Evolutionary conservation across 2,888 invertebrate species (phyloP).

Genomic region (Pristionchus maxplancki): DNA sequence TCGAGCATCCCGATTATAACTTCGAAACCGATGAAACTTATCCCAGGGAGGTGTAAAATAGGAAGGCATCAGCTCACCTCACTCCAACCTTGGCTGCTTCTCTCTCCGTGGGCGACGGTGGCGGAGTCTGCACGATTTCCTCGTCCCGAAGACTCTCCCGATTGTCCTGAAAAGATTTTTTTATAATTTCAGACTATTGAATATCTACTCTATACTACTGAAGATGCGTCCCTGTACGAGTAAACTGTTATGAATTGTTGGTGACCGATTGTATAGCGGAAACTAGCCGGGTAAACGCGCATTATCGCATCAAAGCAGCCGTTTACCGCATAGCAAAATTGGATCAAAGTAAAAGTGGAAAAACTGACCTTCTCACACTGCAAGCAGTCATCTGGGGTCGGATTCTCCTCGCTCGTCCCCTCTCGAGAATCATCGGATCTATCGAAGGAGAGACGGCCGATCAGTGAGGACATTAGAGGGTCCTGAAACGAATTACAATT

Average conservation of each 20-base stretch:
- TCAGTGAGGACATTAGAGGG: conserved; percentile 32
- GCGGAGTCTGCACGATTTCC: conserved; percentile 60
- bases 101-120: conserved; percentile 58
- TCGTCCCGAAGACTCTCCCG: conserved; percentile 28
- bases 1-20: not conserved
- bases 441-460: not conserved
- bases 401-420: conserved; percentile 25
- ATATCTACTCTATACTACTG: too few species aligned
- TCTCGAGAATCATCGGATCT: not conserved
- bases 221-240: too few species aligned
- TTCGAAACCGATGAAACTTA: too few species aligned
- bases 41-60: too few species aligned
- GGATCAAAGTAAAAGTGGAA: too few species aligned
- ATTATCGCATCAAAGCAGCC: too few species aligned
- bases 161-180: not conserved
- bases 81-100: conserved; percentile 20
- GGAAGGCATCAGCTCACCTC: conserved; percentile 52
- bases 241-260: too few species aligned
- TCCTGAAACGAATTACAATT: not conserved
- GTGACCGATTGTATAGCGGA: too few species aligned
- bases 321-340: too few species aligned
- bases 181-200: too few species aligned
- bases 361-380: conserved; percentile 4
- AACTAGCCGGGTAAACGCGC: too few species aligned
- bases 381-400: not conserved